Conservation (phyloP, 1,140 invertebrate species). For the Heliconius hermathena region DNA sequence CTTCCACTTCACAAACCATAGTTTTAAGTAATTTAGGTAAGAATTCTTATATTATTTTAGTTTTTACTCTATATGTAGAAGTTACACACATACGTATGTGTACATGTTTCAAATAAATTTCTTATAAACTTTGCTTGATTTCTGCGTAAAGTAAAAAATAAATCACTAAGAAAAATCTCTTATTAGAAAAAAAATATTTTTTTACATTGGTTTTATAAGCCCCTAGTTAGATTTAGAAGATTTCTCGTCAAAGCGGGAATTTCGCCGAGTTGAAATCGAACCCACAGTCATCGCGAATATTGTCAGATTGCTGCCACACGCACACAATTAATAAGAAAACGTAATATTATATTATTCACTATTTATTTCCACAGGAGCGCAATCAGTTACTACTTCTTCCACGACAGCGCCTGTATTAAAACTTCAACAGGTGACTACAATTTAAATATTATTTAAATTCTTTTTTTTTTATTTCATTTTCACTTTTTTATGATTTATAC, state of each 20-base stretch:
- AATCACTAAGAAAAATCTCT: no score
- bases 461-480: background rate
- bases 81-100: background rate
- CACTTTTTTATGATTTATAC: background rate
- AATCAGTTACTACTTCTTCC: constrained; percentile 62
- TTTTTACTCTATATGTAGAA: no score
- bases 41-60: constrained; percentile 17
- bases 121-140: no score
- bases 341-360: background rate
- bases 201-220: no score
- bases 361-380: constrained; percentile 51
- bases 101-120: no score
- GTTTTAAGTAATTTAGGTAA: constrained; percentile 71
- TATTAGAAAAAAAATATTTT: no score
- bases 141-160: no score
- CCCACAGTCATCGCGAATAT: no score
- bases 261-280: no score
- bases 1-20: constrained; percentile 65
- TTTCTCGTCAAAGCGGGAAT: no score
- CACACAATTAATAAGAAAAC: background rate
- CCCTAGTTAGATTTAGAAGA: no score
- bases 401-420: constrained; percentile 69
- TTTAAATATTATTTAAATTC: background rate
- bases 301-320: background rate
- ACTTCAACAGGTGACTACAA: constrained; percentile 65